phyloP scores from a whole-genome alignment of 2,113 vertebrate genomes.

The Origma solitaria region DNA sequence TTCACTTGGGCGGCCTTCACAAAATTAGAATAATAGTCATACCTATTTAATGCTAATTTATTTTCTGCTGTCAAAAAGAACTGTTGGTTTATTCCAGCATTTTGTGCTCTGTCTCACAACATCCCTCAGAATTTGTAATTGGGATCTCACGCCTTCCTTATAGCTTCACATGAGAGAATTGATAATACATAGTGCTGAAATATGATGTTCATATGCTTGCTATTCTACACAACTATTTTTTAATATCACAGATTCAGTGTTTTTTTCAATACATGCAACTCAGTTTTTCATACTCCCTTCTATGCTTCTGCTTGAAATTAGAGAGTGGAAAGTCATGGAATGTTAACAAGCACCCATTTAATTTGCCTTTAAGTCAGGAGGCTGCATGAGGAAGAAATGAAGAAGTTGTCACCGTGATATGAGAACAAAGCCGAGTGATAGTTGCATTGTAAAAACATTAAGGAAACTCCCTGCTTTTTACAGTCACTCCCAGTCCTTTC shows the following conservation, averaged over 20 bases:
- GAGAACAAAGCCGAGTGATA: neutral
- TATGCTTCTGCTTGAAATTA: neutral
- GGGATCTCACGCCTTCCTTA: neutral
- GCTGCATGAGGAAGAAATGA: neutral
- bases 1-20: neutral
- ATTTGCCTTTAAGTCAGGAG: neutral
- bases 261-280: neutral
- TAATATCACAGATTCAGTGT: neutral
- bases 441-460: conserved; percentile 5
- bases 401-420: neutral
- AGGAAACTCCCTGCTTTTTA: neutral
- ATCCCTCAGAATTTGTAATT: neutral
- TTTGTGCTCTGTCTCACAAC: neutral
- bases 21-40: neutral
- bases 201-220: neutral
- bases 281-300: neutral
- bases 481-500: neutral
- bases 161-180: neutral
- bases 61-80: neutral
- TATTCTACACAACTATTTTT: neutral
- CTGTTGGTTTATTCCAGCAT: neutral
- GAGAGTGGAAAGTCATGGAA: neutral
- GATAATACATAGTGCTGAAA: neutral
- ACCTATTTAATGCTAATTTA: neutral
- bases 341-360: neutral